These are phyloP conservation scores for Poeciliopsis retropinna DNA, from an alignment of 2,113 vertebrate species.

Conservation along the genomic window DNA sequence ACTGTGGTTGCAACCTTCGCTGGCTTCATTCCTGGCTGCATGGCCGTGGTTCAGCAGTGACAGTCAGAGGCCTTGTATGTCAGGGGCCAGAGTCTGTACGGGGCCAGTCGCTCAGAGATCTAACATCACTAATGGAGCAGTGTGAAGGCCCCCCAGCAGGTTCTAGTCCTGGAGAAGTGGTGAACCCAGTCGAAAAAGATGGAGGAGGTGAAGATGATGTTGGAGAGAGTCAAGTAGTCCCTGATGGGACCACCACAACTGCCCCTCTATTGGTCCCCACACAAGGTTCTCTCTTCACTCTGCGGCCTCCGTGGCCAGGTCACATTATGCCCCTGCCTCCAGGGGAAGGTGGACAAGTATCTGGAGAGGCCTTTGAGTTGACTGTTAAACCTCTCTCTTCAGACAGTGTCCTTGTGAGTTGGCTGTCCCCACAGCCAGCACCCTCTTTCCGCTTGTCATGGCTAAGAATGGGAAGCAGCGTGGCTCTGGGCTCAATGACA, in stretches of 20 bases:
- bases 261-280: constrained; percentile 77
- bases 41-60: constrained; percentile 82
- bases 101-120: constrained; percentile 87
- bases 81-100: constrained; percentile 88
- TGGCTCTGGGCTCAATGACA: constrained; percentile 89
- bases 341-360: constrained; percentile 73
- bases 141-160: constrained; percentile 82
- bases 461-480: constrained; percentile 88
- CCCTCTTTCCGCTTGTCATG: constrained; percentile 91
- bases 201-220: constrained; percentile 60
- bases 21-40: constrained; percentile 94
- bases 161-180: constrained; percentile 67
- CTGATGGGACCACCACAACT: constrained; percentile 78
- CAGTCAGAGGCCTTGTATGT: constrained; percentile 90
- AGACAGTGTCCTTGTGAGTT: constrained; percentile 89
- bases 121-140: constrained; percentile 88
- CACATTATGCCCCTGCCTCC: constrained; percentile 83
- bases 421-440: constrained; percentile 82
- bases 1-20: constrained; percentile 91
- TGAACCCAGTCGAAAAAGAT: constrained; percentile 61
- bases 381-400: constrained; percentile 89
- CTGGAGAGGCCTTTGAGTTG: constrained; percentile 83
- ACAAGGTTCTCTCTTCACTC: constrained; percentile 89
- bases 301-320: constrained; percentile 85
- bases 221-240: constrained; percentile 67